phyloP scores from a whole-genome alignment of 2,888 invertebrate species.

The Yponomeuta sedellus region DNA sequence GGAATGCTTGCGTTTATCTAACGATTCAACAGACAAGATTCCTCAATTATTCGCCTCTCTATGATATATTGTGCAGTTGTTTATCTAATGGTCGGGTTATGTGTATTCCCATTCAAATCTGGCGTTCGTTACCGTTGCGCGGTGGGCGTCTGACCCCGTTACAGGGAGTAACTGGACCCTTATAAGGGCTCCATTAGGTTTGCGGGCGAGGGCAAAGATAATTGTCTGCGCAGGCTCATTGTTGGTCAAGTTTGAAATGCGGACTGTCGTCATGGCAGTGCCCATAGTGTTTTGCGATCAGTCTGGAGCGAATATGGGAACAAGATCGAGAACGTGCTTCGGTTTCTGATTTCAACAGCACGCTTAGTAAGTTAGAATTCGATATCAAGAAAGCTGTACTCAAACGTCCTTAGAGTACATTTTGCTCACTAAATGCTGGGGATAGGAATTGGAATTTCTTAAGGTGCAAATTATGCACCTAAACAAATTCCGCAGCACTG shows the following conservation, averaged over 20 bases:
- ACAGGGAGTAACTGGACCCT: constrained; percentile 37
- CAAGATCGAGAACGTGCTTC: not conserved
- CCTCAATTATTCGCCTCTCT: constrained; percentile 21
- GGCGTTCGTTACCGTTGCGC: constrained; percentile 47
- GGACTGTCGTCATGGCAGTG: not conserved
- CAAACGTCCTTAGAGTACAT: no score
- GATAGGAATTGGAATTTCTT: no score
- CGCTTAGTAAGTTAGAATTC: not conserved
- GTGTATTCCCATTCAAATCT: constrained; percentile 35
- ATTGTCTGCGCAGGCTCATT: constrained; percentile 39
- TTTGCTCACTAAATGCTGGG: no score
- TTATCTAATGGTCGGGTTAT: constrained; percentile 37
- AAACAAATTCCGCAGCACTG: not conserved
- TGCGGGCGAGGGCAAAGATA: constrained; percentile 37
- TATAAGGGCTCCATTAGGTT: constrained; percentile 54
- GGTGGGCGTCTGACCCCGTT: constrained; percentile 53
- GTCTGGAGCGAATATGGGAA: not conserved
- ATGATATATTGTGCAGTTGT: constrained; percentile 27
- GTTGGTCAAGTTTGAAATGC: constrained; percentile 25
- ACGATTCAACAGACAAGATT: not conserved
- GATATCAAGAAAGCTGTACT: no score
- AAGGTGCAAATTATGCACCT: no score
- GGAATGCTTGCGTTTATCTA: not conserved
- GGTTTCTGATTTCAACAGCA: not conserved
- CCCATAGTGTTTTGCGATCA: not conserved